phyloP scores from a whole-genome alignment of 2,797 vertebrate genomes.

The Brotula barbata region DNA sequence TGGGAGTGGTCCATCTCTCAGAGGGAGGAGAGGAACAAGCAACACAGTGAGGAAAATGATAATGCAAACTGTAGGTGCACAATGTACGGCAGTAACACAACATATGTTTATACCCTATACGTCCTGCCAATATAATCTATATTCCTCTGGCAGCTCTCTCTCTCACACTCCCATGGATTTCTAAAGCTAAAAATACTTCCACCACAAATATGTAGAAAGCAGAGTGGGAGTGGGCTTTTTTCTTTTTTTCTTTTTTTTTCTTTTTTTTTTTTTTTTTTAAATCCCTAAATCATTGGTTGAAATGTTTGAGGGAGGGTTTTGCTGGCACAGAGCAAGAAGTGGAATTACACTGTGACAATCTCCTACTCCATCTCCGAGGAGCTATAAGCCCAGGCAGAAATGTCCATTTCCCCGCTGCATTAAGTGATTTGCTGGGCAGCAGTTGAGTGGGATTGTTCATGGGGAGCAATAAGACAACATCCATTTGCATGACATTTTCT shows the following conservation, averaged over 20 bases:
- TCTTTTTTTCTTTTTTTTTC: conserved; percentile 5
- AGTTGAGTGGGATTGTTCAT: conserved; percentile 59
- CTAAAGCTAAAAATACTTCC: conserved; percentile 76
- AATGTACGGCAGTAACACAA: conserved; percentile 44
- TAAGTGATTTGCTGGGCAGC: conserved; percentile 70
- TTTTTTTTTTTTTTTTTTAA: conserved; percentile 20
- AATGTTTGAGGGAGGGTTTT: conserved; percentile 61
- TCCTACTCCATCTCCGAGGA: conserved; percentile 64
- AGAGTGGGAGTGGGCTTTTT: conserved; percentile 5
- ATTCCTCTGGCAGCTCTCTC: conserved; percentile 56
- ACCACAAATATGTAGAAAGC: conserved; percentile 57
- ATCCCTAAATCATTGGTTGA: conserved; percentile 67
- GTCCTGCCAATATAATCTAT: conserved; percentile 73
- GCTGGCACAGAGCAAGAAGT: conserved; percentile 56
- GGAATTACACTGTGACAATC: conserved; percentile 75
- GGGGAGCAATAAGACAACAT: conserved; percentile 54
- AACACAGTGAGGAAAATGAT: conserved; percentile 31
- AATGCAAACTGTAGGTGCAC: conserved; percentile 29
- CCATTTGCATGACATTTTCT: conserved; percentile 66
- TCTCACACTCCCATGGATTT: conserved; percentile 42
- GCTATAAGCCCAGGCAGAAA: conserved; percentile 61
- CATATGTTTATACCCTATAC: conserved; percentile 56
- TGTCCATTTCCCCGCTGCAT: conserved; percentile 60
- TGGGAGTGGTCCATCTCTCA: conserved; percentile 48
- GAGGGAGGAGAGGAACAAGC: conserved; percentile 48